These are phyloP conservation scores for Tetranychus urticae DNA, from an alignment of 1,140 invertebrate species.

Conservation along the genomic window DNA sequence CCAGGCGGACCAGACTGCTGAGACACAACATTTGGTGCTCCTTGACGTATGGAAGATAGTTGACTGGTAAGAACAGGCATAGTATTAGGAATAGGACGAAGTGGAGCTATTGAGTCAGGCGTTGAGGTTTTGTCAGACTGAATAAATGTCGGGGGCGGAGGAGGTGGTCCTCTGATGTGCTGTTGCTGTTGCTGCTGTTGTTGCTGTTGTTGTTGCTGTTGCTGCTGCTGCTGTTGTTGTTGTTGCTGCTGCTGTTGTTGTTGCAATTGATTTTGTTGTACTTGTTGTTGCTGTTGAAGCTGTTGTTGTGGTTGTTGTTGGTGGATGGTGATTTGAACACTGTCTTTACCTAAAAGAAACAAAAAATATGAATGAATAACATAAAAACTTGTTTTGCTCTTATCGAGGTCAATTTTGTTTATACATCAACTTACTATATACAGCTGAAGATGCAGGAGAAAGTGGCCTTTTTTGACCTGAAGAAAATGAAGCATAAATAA, in stretches of 20 bases:
- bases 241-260: not conserved
- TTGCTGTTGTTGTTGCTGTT: not conserved
- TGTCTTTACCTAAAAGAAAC: too few relatives aligned
- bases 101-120: not conserved
- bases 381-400: too few relatives aligned
- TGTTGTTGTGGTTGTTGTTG: not conserved
- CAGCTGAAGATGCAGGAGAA: not conserved
- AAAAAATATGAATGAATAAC: too few relatives aligned
- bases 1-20: constrained; percentile 2
- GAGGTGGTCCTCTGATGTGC: not conserved
- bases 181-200: not conserved
- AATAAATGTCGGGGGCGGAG: not conserved
- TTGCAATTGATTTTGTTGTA: not conserved
- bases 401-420: too few relatives aligned
- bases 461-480: constrained; percentile 1
- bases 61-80: not conserved
- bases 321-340: too few relatives aligned
- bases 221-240: not conserved
- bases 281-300: not conserved
- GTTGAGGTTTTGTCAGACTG: not conserved
- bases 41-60: not conserved
- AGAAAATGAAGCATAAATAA: not conserved
- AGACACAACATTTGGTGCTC: not conserved
- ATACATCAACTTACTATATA: not conserved
- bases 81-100: not conserved